phyloP scores from a whole-genome alignment of 2,888 invertebrate genomes.

The Cephus pulcher region DNA sequence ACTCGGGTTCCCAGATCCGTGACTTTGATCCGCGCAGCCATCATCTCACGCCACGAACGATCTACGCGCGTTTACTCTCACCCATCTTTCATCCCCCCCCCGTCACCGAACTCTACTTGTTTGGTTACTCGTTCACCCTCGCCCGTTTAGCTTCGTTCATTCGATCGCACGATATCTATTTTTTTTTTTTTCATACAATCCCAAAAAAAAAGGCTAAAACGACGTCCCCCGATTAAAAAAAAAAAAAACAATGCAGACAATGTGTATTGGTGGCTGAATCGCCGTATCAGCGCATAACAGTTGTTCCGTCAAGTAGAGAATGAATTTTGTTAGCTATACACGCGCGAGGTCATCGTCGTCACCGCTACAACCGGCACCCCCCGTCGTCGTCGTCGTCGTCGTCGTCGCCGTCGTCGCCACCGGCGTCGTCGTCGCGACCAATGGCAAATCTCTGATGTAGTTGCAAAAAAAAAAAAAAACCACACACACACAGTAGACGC shows the following conservation, averaged over 20 bases:
- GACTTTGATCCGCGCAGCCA: neutral
- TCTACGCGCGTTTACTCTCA: neutral
- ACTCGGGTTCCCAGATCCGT: neutral
- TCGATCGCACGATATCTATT: neutral
- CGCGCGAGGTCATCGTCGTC: neutral
- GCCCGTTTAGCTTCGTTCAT: neutral
- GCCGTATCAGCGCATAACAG: slow-evolving; percentile 51
- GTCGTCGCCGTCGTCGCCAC: neutral
- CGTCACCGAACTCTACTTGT: neutral
- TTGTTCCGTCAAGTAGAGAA: neutral
- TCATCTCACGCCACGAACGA: neutral
- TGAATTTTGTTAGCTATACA: neutral
- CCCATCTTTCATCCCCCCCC: neutral
- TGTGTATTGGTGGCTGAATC: slow-evolving; percentile 74
- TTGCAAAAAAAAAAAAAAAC: slow-evolving; percentile 1
- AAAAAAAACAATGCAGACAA: slow-evolving; percentile 72
- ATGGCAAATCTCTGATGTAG: slow-evolving; percentile 2
- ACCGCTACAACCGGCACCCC: neutral
- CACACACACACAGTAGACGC: neutral
- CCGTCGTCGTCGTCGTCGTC: neutral
- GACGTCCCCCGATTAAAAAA: slow-evolving; percentile 42
- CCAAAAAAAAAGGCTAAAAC: neutral
- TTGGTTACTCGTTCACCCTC: neutral
- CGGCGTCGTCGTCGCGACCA: neutral
- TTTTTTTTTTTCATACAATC: neutral